These are phyloP conservation scores for Anguilla anguilla DNA, from an alignment of 2,797 vertebrate species.

Conservation along the genomic window DNA sequence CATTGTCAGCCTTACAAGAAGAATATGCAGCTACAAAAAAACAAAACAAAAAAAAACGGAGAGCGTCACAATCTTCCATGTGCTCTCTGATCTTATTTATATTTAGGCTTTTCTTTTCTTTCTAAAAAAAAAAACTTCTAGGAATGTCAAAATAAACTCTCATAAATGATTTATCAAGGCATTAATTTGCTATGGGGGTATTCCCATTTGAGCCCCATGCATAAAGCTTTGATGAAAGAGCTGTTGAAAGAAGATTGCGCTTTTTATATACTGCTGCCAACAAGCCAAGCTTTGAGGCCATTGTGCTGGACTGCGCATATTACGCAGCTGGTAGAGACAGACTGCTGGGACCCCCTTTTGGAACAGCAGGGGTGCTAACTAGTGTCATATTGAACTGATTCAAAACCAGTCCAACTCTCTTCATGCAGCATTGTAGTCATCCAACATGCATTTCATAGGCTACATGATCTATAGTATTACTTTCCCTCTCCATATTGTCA, in stretches of 20 bases:
- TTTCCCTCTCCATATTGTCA: no score
- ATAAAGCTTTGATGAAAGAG: not conserved
- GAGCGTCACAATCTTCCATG: not conserved
- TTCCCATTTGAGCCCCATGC: not conserved
- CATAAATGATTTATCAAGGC: not conserved
- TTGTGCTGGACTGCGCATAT: not conserved
- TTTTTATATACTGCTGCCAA: not conserved
- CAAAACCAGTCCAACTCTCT: not conserved
- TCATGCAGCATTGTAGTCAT: not conserved
- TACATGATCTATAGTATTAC: no score
- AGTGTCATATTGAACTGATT: not conserved
- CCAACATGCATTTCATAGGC: not conserved
- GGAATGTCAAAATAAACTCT: not conserved
- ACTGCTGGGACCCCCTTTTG: not conserved
- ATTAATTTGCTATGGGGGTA: not conserved
- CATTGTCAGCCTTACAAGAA: not conserved
- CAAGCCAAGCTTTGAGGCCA: not conserved
- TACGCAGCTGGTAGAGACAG: not conserved
- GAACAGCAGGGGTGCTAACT: not conserved
- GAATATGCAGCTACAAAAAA: not conserved
- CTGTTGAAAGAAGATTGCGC: not conserved
- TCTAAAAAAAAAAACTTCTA: not conserved
- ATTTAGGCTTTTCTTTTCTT: not conserved
- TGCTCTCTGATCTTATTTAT: slow-evolving; percentile 1
- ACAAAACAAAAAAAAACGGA: not conserved